Evolutionary conservation across 2,113 vertebrate genomes (phyloP), one percentile per base, ranked within the genome.

Genomic region (Aspiorhynchus laticeps): DNA sequence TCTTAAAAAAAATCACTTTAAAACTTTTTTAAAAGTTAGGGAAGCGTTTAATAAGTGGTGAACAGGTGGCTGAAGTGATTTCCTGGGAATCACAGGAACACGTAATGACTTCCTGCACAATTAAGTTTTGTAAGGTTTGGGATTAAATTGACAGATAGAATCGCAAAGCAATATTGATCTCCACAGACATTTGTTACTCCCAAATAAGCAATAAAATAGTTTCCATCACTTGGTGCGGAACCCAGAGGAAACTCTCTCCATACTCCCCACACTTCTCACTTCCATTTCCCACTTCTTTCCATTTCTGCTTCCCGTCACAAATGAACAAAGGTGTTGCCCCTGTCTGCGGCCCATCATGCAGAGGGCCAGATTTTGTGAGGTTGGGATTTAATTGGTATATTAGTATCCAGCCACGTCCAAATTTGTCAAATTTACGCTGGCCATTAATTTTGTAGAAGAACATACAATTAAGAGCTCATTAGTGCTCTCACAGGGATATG

Each of bases 361-460:
- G 88, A 74, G 83, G 90, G 90, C 90, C 59, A 63, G 61, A 31
- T 85, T 87, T 69, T 24, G 80, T 81, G 46, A 80, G 86, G 91
- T 92, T 88, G 88, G 89, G 90, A 91, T 93, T 92, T 95, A 95
- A 95, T 95, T 94, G 93, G 93, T 41, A 93, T 93, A 95, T 95
- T 96, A 95, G 94, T 93, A 95, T 94, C 94, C 94, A 93, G 90
- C 92, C 88, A 94, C 90, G 93, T 94, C 91, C 94, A 92, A 94
- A 95, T 95, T 95, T 93, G 95, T 95, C 93, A 95, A 95, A 95
- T 95, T 93, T 95, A 93, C 93, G 93, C 86, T 90, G 93, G 93
- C 93, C 94, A 95, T 95, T 95, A 93, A 95, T 96, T 96, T 94
- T 94, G 94, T 89, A 91, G 92, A 95, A 94, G 95, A 95, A 96